Evolutionary conservation across 2,888 invertebrate species (phyloP), one percentile per base, ranked within the genome.

Genomic region (Thelaira solivaga): DNA sequence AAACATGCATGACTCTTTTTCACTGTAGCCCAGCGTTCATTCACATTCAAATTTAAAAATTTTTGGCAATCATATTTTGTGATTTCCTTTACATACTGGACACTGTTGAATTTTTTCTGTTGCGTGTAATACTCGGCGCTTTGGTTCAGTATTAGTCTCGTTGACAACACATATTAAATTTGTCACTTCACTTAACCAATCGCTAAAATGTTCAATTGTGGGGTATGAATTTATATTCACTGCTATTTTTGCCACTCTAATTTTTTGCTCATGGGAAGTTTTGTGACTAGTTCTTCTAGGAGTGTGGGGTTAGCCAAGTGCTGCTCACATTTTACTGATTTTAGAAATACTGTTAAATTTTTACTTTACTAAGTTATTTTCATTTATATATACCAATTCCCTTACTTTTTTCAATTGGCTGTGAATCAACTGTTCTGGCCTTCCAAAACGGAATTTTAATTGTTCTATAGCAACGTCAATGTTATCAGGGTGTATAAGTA

Each of bases 301-400:
- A 81, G 45, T 8, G 71, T 78, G 11, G 80, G 76, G 2, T 80
- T 82, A 7, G 62, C 34, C 4, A 79, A 4, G 36, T 82, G 80
- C 26, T 82, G 80, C 29, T 78, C 31, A 1, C 62, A 76, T 41
- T 75, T 67, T 1, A 59, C 75, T 0, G 81, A 57, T 49, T 80
- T 39, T 5, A 80, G 36, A 29, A 81, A 81, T 13, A 51, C 72
- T 4, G 69, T 39, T 2, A 80, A 41, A 34, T 80, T 81, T 41
- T 64, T 75, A 22, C 36, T 62, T 62, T 11, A 31, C 62, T 24
- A 81, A 26, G 18, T 62, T 43, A 6, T 61, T 61, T 53, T 78
- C 78, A 4, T 34, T 22, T 6, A 81, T 77, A 8, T 49, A 24
- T 0, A 64, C 22, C 11, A 81, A n/a, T 6, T 78, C 61, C 2